These are phyloP conservation scores for Eupithecia subumbrata DNA, from an alignment of 2,888 invertebrate genomes.

Conservation along the genomic window DNA sequence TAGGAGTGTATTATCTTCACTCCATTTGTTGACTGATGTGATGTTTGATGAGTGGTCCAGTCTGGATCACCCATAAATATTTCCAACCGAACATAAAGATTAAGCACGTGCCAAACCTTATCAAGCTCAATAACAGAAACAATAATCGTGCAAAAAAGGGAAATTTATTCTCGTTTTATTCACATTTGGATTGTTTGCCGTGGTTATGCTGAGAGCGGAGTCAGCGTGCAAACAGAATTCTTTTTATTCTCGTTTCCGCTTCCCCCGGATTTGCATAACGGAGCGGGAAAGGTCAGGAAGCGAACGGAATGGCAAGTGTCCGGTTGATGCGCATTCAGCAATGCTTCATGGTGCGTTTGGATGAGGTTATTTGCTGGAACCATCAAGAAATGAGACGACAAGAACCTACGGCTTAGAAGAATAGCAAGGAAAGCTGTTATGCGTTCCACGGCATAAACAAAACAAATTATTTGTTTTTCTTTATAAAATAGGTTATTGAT, in stretches of 20 bases:
- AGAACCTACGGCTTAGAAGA: not conserved
- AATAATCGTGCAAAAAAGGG: conserved; percentile 32
- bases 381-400: no score
- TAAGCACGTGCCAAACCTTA: conserved; percentile 24
- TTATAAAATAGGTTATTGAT: no score
- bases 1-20: not conserved
- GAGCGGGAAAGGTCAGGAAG: conserved; percentile 83
- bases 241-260: conserved; percentile 82
- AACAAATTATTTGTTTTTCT: no score
- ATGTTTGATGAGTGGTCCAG: not conserved
- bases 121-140: conserved; percentile 33
- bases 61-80: not conserved
- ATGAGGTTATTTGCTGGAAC: conserved; percentile 25
- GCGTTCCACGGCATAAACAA: not conserved
- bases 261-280: conserved; percentile 82
- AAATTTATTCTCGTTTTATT: conserved; percentile 36
- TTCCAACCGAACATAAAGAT: not conserved
- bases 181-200: conserved; percentile 31
- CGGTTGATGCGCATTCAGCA: conserved; percentile 79
- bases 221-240: conserved; percentile 82
- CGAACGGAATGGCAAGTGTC: conserved; percentile 82
- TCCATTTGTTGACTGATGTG: no score
- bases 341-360: conserved; percentile 57
- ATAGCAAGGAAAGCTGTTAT: not conserved
- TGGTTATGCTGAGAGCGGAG: conserved; percentile 61